A percentile compares a stretch with the other conserved stretches of the same genome.
Conservation (phyloP, 2,113 vertebrate species). For the Aphyosemion australe region DNA sequence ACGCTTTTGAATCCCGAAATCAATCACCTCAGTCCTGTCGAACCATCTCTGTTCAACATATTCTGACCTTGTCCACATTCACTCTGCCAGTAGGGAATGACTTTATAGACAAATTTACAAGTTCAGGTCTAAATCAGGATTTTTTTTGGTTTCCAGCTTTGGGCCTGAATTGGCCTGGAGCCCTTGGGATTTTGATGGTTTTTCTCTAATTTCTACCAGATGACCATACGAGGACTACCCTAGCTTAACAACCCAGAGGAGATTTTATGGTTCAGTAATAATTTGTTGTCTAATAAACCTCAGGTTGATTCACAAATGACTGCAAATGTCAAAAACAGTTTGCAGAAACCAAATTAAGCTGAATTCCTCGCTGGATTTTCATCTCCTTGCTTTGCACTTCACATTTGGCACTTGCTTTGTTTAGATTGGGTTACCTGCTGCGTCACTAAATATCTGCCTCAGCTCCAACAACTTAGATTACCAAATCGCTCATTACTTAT, state of each 20-base stretch:
- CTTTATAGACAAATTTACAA: slow-evolving; percentile 3
- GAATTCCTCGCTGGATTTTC: slow-evolving; percentile 5
- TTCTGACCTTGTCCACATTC: not conserved
- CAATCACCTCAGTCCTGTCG: slow-evolving; percentile 23
- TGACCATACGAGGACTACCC: slow-evolving; percentile 54
- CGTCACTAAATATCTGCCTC: not conserved
- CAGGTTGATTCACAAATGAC: slow-evolving; percentile 66
- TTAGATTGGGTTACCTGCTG: slow-evolving; percentile 11
- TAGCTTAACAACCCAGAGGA: slow-evolving; percentile 56
- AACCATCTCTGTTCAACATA: not conserved
- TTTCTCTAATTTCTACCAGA: slow-evolving; percentile 74
- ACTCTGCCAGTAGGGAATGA: not conserved
- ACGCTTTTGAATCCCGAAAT: slow-evolving; percentile 25
- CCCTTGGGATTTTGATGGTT: slow-evolving; percentile 57
- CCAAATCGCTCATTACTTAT: slow-evolving; percentile 28
- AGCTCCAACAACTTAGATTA: slow-evolving; percentile 6
- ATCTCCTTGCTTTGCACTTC: not conserved
- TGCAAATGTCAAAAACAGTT: slow-evolving; percentile 51
- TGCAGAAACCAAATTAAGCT: not conserved
- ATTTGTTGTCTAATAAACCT: slow-evolving; percentile 77
- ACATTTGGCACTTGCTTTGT: not conserved
- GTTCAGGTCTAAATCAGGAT: slow-evolving; percentile 23
- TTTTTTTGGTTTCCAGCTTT: slow-evolving; percentile 29
- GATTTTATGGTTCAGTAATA: slow-evolving; percentile 72
- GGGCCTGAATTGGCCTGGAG: slow-evolving; percentile 28